Evolutionary conservation across 2,797 vertebrate species (phyloP).

Genomic region (Malurus splendens): DNA sequence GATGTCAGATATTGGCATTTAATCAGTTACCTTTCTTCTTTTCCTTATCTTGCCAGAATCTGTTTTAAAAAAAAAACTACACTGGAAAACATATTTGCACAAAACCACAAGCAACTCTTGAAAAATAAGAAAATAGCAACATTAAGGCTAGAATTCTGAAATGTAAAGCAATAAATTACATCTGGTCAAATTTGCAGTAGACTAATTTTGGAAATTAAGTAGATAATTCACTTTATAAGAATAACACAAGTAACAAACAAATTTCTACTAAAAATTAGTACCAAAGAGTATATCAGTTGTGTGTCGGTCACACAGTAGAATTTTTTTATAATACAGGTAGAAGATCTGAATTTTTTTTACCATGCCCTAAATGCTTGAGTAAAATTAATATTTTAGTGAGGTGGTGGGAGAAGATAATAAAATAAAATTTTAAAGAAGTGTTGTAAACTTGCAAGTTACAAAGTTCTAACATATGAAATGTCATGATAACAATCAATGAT

Average conservation of each 20-base stretch:
- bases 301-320: not conserved
- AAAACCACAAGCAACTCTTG: not conserved
- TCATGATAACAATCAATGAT: not conserved
- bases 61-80: not conserved
- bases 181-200: not conserved
- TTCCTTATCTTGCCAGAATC: not conserved
- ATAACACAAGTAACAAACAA: not conserved
- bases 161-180: not conserved
- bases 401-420: too few species aligned
- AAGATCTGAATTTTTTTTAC: not conserved
- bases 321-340: not conserved
- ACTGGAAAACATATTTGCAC: not conserved
- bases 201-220: not conserved
- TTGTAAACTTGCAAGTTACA: not conserved
- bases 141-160: not conserved
- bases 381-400: not conserved
- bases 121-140: not conserved
- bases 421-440: not conserved
- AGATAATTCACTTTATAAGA: not conserved
- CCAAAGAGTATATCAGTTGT: not conserved
- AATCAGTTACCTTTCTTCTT: not conserved
- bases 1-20: not conserved
- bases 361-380: not conserved
- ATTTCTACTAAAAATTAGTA: not conserved
- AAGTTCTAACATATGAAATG: not conserved